Conservation (phyloP, 2,888 invertebrate genomes). For the Ferrisia virgata region DNA sequence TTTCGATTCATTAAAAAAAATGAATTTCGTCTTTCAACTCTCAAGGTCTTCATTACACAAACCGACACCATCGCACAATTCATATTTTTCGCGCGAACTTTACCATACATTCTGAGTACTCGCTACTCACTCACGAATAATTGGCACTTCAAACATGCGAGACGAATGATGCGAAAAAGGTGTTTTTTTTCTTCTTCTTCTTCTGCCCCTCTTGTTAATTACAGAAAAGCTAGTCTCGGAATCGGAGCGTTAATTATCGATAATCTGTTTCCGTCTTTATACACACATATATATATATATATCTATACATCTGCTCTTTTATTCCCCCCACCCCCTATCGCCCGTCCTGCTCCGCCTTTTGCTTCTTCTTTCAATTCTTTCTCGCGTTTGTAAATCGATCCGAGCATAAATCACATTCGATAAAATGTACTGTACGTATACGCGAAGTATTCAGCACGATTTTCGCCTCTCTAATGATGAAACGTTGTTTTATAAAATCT, state of each 20-base stretch:
- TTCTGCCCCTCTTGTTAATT: not conserved
- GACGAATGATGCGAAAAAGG: not conserved
- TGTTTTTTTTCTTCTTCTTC: too few species aligned
- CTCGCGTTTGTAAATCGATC: not conserved
- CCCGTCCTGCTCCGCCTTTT: not conserved
- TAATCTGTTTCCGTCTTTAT: not conserved
- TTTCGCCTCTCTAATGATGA: conserved; percentile 8
- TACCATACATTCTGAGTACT: too few species aligned
- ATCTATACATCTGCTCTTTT: too few species aligned
- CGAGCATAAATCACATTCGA: not conserved
- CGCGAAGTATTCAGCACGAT: not conserved
- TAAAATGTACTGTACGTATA: not conserved
- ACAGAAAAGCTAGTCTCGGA: not conserved
- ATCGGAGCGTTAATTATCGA: not conserved
- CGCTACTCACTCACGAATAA: too few species aligned
- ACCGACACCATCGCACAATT: not conserved
- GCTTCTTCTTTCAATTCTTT: not conserved
- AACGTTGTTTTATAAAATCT: not conserved
- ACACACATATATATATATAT: too few species aligned
- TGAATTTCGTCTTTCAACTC: not conserved
- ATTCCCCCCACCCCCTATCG: too few species aligned
- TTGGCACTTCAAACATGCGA: not conserved
- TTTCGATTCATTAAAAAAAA: not conserved
- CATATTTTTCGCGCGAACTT: not conserved
- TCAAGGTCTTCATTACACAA: not conserved